Percentiles rank a stretch among this genome's conserved stretches.
Conservation (phyloP, 2,888 invertebrate genomes). For the Cistogaster globosa region DNA sequence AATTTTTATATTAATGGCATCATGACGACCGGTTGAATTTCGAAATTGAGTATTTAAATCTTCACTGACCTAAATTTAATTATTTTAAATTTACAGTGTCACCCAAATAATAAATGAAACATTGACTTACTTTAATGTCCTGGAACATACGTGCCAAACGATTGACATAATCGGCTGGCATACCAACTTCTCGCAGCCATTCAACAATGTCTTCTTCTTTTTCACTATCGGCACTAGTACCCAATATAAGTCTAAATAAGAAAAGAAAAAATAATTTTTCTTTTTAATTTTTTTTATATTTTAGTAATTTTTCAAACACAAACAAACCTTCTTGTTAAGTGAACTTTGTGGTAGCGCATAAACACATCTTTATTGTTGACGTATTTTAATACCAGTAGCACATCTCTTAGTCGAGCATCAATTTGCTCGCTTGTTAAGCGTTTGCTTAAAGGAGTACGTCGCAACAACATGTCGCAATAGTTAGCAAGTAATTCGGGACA, state of each 20-base stretch:
- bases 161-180: constrained; percentile 99
- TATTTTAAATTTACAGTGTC: neutral
- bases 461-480: constrained; percentile 99
- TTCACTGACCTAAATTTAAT: constrained; percentile 86
- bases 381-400: constrained; percentile 98
- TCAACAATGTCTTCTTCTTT: constrained; percentile 99
- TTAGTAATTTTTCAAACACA: neutral
- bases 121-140: constrained; percentile 92
- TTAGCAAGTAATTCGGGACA: constrained; percentile 99
- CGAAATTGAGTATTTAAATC: constrained; percentile 97
- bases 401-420: constrained; percentile 95
- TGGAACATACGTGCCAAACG: constrained; percentile 99
- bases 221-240: constrained; percentile 99
- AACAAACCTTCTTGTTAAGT: constrained; percentile 90
- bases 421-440: constrained; percentile 98
- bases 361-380: constrained; percentile 99
- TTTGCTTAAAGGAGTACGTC: constrained; percentile 98
- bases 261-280: neutral
- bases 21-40: constrained; percentile 90
- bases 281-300: neutral
- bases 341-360: constrained; percentile 99
- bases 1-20: constrained; percentile 98
- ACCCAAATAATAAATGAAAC: neutral
- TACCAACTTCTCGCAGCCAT: constrained; percentile 98
- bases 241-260: constrained; percentile 94